Conservation (phyloP, 2,888 invertebrate species). For the Masnerella sp. region DNA sequence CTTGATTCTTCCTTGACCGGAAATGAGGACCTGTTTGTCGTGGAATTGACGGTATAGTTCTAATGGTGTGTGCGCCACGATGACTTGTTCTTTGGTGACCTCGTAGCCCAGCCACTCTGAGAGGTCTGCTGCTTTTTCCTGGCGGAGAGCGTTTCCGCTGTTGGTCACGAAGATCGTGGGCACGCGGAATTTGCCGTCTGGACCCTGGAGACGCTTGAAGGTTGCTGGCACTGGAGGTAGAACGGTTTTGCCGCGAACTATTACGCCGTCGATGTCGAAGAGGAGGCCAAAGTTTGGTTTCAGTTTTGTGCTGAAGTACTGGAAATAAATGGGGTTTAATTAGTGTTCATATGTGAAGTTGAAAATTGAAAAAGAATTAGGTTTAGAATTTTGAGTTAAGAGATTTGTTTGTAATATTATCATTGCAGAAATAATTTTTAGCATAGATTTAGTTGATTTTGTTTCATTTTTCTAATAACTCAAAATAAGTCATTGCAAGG, state of each 20-base stretch:
- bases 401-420: too few species aligned
- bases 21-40: constrained; percentile 81
- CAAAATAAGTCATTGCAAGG: too few species aligned
- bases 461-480: too few species aligned
- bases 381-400: too few species aligned
- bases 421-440: too few species aligned
- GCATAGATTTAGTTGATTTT: too few species aligned
- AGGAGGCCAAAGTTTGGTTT: constrained; percentile 81
- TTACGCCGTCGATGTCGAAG: constrained; percentile 84
- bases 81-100: constrained; percentile 81
- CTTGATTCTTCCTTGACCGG: constrained; percentile 80
- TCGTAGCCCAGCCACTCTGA: constrained; percentile 81
- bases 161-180: constrained; percentile 84
- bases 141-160: constrained; percentile 81
- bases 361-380: not conserved
- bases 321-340: constrained; percentile 46
- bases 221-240: constrained; percentile 81
- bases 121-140: constrained; percentile 81
- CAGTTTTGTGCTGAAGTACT: constrained; percentile 69
- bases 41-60: constrained; percentile 81
- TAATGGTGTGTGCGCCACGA: constrained; percentile 83
- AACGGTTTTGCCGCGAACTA: constrained; percentile 81
- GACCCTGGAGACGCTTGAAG: constrained; percentile 79
- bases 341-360: too few species aligned
- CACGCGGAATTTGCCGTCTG: constrained; percentile 80